Evolutionary conservation across 2,113 vertebrate genomes (phyloP).

Genomic region (Verasper variegatus): DNA sequence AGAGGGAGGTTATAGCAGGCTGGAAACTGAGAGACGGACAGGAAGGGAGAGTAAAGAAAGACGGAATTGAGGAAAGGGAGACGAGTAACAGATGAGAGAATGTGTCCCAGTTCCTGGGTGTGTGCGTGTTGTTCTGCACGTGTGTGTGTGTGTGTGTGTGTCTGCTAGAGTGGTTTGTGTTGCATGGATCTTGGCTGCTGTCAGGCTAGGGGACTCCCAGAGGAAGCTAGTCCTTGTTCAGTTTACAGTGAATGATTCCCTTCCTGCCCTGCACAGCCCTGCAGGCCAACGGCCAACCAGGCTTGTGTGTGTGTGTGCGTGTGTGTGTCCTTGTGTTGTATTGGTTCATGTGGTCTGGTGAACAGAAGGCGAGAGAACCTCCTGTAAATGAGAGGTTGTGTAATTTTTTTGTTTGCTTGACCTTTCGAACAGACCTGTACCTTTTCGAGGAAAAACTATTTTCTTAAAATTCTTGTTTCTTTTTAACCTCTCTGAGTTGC

Average conservation of each 20-base stretch:
- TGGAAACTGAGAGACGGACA: conserved; percentile 52
- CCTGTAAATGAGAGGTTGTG: conserved; percentile 48
- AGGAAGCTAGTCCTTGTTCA: conserved; percentile 85
- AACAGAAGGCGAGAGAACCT: conserved; percentile 34
- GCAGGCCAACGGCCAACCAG: conserved; percentile 78
- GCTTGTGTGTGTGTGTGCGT: conserved; percentile 56
- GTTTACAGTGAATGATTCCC: conserved; percentile 86
- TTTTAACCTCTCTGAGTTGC: too few relatives aligned
- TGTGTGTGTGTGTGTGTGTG: conserved; percentile 49
- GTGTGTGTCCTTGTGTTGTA: conserved; percentile 46
- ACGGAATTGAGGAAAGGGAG: conserved; percentile 58
- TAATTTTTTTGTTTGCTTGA: not conserved
- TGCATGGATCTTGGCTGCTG: conserved; percentile 84
- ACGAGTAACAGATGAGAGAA: conserved; percentile 73
- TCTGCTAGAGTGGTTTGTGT: conserved; percentile 86
- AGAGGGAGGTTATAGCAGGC: conserved; percentile 32
- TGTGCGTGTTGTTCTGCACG: conserved; percentile 33
- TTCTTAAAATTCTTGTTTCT: not conserved
- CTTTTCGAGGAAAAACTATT: not conserved
- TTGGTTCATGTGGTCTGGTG: conserved; percentile 42
- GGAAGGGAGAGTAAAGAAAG: conserved; percentile 59
- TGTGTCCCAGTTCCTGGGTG: conserved; percentile 62
- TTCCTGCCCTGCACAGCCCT: conserved; percentile 86
- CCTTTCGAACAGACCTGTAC: too few relatives aligned
- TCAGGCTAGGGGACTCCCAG: conserved; percentile 83